These are phyloP conservation scores for Calcarius lapponicus DNA, from an alignment of 2,797 vertebrate genomes.

Conservation along the genomic window DNA sequence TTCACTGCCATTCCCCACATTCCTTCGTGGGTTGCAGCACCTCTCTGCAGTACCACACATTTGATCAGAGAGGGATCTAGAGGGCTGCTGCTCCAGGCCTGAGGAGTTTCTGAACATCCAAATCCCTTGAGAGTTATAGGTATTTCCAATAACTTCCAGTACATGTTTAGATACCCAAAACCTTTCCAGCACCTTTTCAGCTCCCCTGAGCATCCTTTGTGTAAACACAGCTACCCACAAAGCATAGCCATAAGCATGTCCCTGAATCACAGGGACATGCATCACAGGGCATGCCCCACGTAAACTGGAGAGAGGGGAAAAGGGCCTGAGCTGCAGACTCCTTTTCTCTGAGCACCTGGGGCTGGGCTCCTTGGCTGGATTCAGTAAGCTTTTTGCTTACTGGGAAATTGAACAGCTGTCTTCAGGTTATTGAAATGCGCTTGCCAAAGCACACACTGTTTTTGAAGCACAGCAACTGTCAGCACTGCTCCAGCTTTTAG, in stretches of 20 bases:
- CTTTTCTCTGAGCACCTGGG: neutral
- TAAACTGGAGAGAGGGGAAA: neutral
- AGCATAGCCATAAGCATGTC: rapidly evolving
- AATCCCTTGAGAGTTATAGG: neutral
- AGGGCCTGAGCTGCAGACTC: neutral
- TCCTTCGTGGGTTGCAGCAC: neutral
- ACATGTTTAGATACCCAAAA: neutral
- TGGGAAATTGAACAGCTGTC: neutral
- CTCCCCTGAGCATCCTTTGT: neutral
- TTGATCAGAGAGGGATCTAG: neutral
- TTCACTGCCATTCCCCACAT: neutral
- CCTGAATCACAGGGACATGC: neutral
- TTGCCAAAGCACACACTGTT: neutral
- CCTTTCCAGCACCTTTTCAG: neutral
- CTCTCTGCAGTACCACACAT: neutral
- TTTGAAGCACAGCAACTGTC: neutral
- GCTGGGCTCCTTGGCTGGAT: neutral
- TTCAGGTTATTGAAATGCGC: neutral
- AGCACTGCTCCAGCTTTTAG: neutral
- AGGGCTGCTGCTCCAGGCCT: neutral
- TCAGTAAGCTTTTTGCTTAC: neutral
- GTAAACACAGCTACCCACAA: neutral
- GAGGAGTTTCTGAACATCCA: neutral
- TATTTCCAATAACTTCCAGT: neutral
- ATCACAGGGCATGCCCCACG: neutral